Base-by-base conservation (phyloP, 2,113 vertebrate genomes). In the Crotophaga sulcirostris region DNA sequence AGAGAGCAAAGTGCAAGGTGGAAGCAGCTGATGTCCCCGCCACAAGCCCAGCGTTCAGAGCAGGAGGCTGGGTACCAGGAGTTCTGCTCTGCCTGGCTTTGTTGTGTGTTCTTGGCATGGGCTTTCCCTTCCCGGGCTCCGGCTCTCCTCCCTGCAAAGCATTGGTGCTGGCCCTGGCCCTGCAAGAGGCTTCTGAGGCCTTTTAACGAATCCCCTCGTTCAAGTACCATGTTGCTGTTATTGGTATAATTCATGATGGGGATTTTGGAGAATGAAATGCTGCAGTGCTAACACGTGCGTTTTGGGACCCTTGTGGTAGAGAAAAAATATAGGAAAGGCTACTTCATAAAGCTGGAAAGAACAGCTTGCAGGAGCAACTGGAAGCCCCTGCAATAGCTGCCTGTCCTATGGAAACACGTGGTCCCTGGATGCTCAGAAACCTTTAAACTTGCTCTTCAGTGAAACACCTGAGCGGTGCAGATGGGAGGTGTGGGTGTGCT, bases 141-240 rank as follows among this genome's bases (percentile, higher is more conserved):
- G 54, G 44, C 56, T 86, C 55, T 79, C 44, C 72, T 2, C 7
- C 77, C 85, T 81, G 76, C 1, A 6, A 84, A 82, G 45, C 52
- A 36, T 62, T 87, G 72, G 13, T 3, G 56, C 80, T 92, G 77
- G 56, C 56, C 72, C 86, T 87, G 74, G 84, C 62, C 77, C 93
- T 66, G 81, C 24, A 54, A 33, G 81, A 75, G 42, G 63, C 76
- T 90, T 85, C 79, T 95, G 63, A 90, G 33, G 40, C 75, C 78
- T 73, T 47, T 89, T 76, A 86, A 81, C 66, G 84, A 78, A 84
- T 73, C 58, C 52, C n/a, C 59, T 60, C 54, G 64, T 56, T 92
- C 79, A 93, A 84, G 56, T 64, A 84, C 90, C 85, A 54, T 73
- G 52, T 89, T 95, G 92, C 76, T 89, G 62, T 60, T 84, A 29